Evolutionary conservation across 2,797 vertebrate genomes (phyloP).

Genomic region (Diplodus sargus): DNA sequence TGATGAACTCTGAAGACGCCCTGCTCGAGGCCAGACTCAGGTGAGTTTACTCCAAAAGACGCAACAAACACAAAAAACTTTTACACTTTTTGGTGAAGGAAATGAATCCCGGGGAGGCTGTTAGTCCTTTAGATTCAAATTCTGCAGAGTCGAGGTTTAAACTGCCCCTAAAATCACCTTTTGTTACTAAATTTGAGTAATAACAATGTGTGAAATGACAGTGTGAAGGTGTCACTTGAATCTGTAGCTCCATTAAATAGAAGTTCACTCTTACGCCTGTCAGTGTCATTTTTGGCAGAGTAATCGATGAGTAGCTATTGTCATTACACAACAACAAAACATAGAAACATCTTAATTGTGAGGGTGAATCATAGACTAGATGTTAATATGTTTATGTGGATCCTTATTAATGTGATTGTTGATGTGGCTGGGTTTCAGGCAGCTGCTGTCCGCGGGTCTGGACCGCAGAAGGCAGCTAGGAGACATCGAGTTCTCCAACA

Average conservation of each 20-base stretch:
- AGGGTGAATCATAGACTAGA: no score
- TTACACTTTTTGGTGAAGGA: neutral
- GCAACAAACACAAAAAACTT: neutral
- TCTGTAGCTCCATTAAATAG: neutral
- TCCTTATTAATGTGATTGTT: neutral
- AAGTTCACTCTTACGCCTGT: no score
- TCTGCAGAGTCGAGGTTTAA: neutral
- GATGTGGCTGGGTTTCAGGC: slow-evolving; percentile 60
- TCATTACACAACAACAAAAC: no score
- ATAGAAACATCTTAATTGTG: no score
- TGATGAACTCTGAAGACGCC: slow-evolving; percentile 47
- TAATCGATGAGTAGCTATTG: no score
- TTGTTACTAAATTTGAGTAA: no score
- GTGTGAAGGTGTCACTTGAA: neutral
- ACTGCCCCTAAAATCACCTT: neutral
- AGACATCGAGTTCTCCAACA: slow-evolving; percentile 88
- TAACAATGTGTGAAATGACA: neutral
- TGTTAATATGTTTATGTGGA: neutral
- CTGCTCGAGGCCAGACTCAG: slow-evolving; percentile 64
- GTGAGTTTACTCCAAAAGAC: slow-evolving; percentile 29
- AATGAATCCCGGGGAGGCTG: neutral
- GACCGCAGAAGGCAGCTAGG: slow-evolving; percentile 82
- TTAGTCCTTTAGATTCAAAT: neutral
- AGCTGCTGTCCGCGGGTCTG: slow-evolving; percentile 64
- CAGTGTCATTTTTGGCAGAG: no score